Evolutionary conservation across 2,888 invertebrate species (phyloP).

Genomic region (Aphrophora alni): DNA sequence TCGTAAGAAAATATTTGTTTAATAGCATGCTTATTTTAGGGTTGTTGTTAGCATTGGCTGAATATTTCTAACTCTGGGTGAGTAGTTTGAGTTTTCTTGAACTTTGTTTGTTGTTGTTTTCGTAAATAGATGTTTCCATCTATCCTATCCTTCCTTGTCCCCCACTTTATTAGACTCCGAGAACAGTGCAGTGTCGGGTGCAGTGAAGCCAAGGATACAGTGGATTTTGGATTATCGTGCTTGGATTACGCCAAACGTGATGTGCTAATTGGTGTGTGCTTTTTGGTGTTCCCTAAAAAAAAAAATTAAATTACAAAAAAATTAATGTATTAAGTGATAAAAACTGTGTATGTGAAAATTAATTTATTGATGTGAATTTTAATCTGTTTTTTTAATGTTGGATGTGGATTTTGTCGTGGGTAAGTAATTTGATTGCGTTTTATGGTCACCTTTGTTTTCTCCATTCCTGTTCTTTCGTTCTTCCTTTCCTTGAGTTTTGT

Average conservation of each 20-base stretch:
- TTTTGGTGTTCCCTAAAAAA: background rate
- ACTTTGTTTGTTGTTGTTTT: background rate
- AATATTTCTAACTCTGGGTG: background rate
- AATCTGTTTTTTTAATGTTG: background rate
- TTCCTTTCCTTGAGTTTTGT: background rate
- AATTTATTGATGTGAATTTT: background rate
- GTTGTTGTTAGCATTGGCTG: background rate
- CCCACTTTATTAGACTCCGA: background rate
- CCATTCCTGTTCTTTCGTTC: background rate
- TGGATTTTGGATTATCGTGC: conserved; percentile 9
- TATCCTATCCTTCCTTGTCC: background rate
- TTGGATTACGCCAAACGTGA: conserved; percentile 6
- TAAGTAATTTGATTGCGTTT: background rate
- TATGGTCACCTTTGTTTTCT: background rate
- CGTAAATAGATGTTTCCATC: background rate
- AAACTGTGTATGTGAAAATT: conserved; percentile 1
- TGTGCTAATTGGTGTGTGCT: conserved; percentile 6
- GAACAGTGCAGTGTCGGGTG: background rate
- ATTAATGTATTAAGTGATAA: background rate
- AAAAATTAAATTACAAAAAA: background rate
- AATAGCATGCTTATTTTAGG: background rate
- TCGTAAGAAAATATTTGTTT: too few species aligned
- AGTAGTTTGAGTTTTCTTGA: background rate
- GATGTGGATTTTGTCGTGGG: background rate
- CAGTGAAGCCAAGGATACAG: conserved; percentile 2